Percentiles rank a stretch among this genome's conserved stretches.
Conservation (phyloP, 2,888 invertebrate genomes). For the Tillus elongatus region DNA sequence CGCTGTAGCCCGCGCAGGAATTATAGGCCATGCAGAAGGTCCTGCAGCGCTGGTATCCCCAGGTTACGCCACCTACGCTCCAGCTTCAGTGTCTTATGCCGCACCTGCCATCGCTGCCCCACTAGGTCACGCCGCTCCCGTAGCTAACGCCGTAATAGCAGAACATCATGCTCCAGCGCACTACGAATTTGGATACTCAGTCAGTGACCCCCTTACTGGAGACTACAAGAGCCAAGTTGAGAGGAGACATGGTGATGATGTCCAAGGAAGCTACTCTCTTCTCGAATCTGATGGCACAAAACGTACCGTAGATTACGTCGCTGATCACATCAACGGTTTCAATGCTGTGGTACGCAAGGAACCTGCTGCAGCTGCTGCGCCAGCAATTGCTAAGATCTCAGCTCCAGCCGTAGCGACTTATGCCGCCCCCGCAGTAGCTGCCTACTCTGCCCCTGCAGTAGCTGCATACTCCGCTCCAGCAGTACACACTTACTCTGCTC, state of each 20-base stretch:
- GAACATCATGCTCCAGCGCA: constrained; percentile 5
- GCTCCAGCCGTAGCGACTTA: constrained; percentile 15
- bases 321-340: constrained; percentile 48
- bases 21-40: constrained; percentile 11
- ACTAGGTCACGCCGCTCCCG: no score
- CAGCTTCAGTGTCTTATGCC: constrained; percentile 9
- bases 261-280: constrained; percentile 51
- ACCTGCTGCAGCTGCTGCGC: constrained; percentile 44
- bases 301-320: constrained; percentile 53
- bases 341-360: constrained; percentile 49
- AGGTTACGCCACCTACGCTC: constrained; percentile 4
- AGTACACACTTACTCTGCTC: no score
- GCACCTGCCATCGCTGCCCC: no score
- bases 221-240: constrained; percentile 53
- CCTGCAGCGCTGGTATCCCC: constrained; percentile 7
- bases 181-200: constrained; percentile 39
- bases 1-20: constrained; percentile 21
- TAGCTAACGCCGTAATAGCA: constrained; percentile 10
- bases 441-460: constrained; percentile 7
- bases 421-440: constrained; percentile 5
- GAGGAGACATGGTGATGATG: constrained; percentile 55
- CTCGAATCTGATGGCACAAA: constrained; percentile 53
- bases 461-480: constrained; percentile 8
- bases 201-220: constrained; percentile 50
- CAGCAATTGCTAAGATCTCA: constrained; percentile 15